These are phyloP conservation scores for Agrypnus murinus DNA, from an alignment of 2,888 invertebrate genomes.

Conservation along the genomic window DNA sequence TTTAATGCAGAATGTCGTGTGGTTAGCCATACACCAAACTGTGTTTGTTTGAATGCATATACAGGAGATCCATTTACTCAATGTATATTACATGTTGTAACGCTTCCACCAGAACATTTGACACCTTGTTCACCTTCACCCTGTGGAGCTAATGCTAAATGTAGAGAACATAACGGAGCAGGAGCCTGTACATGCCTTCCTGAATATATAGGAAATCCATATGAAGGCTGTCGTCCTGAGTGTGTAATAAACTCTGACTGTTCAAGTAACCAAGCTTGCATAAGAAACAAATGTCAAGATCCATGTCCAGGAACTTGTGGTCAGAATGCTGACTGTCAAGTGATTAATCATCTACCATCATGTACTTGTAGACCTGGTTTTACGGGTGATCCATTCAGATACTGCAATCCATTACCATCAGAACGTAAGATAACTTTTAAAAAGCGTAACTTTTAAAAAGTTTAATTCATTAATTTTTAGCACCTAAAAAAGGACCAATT, in stretches of 20 bases:
- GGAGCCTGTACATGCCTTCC: constrained; percentile 81
- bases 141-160: constrained; percentile 81
- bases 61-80: constrained; percentile 83
- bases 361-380: constrained; percentile 80
- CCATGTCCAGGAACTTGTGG: constrained; percentile 87
- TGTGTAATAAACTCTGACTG: constrained; percentile 84
- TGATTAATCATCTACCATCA: constrained; percentile 81
- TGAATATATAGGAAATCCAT: constrained; percentile 85
- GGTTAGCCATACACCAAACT: constrained; percentile 81
- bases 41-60: constrained; percentile 77
- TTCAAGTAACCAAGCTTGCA: constrained; percentile 81
- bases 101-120: constrained; percentile 72
- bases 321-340: constrained; percentile 81
- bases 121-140: constrained; percentile 80
- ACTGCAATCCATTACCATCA: constrained; percentile 56
- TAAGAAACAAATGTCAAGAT: constrained; percentile 82
- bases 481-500: constrained; percentile 62
- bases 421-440: constrained; percentile 64
- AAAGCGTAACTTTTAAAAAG: background rate
- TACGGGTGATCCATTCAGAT: constrained; percentile 73
- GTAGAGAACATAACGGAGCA: constrained; percentile 78
- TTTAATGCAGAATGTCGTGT: constrained; percentile 82
- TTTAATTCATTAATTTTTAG: constrained; percentile 22
- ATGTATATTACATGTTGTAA: constrained; percentile 69
- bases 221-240: constrained; percentile 85